These are phyloP conservation scores for Parazoanthus atlanticus DNA, from an alignment of 92 coral and sea anemone genomes.

Conservation along the genomic window DNA sequence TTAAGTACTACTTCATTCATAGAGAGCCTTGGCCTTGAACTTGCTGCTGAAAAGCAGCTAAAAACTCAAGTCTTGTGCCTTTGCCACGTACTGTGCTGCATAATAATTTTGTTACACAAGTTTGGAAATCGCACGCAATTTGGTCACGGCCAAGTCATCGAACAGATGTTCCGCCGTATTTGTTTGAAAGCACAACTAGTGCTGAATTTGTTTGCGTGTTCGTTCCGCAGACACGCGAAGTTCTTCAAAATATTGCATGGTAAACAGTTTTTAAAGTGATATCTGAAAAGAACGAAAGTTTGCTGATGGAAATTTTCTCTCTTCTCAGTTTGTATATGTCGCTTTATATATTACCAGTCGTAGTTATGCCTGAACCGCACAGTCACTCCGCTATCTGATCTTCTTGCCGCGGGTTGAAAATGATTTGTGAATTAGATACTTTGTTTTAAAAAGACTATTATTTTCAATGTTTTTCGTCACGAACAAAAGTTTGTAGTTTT, in stretches of 20 bases:
- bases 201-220: neutral
- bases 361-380: neutral
- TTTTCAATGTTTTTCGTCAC: too few relatives aligned
- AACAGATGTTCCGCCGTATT: neutral
- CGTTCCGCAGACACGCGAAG: neutral
- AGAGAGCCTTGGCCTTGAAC: slow-evolving; percentile 41
- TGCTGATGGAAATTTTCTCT: neutral
- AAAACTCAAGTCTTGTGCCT: neutral
- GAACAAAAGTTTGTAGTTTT: too few relatives aligned
- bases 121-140: neutral
- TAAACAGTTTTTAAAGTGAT: neutral
- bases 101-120: slow-evolving; percentile 7
- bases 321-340: neutral
- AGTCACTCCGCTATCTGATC: too few relatives aligned
- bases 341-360: too few relatives aligned
- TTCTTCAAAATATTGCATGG: neutral
- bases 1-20: slow-evolving; percentile 32
- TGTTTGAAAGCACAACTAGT: neutral
- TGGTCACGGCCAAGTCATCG: slow-evolving; percentile 2
- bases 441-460: too few relatives aligned
- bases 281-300: neutral
- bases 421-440: too few relatives aligned
- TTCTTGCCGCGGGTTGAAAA: too few relatives aligned
- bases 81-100: slow-evolving; percentile 18
- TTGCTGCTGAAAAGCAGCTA: neutral